Percentiles rank a stretch among this genome's conserved stretches.
phyloP scores from a whole-genome alignment of 2,113 vertebrate species.

The Zapornia atra region DNA sequence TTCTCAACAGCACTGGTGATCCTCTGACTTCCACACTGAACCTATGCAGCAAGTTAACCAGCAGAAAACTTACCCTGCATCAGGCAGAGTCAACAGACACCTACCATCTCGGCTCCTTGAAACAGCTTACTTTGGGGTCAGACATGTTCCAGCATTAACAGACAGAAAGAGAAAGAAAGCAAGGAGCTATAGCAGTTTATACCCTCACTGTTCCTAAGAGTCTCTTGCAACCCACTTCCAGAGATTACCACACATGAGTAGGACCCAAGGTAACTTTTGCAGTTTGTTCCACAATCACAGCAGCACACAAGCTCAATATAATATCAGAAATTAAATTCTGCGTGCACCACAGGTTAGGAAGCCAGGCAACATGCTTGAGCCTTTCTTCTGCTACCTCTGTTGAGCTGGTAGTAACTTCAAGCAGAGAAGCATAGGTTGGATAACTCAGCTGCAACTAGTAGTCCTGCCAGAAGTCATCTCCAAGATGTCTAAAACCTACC shows the following conservation, averaged over 20 bases:
- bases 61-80: not conserved
- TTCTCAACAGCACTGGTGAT: not conserved
- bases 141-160: not conserved
- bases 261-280: not conserved
- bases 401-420: not conserved
- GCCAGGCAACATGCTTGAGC: not conserved
- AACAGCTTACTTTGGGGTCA: not conserved
- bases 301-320: not conserved
- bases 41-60: not conserved
- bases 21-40: not conserved
- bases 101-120: not conserved
- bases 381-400: not conserved
- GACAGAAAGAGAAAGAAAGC: not conserved
- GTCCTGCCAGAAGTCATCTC: not conserved
- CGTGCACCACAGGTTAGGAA: not conserved
- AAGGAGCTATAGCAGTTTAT: not conserved
- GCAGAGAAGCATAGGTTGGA: not conserved
- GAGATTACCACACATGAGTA: accelerated
- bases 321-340: not conserved
- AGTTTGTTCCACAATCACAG: not conserved
- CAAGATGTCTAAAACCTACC: not conserved
- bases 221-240: not conserved
- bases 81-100: not conserved
- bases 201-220: not conserved
- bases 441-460: not conserved